Evolutionary conservation across 2,113 vertebrate genomes (phyloP).

Genomic region (Ranitomeya variabilis): DNA sequence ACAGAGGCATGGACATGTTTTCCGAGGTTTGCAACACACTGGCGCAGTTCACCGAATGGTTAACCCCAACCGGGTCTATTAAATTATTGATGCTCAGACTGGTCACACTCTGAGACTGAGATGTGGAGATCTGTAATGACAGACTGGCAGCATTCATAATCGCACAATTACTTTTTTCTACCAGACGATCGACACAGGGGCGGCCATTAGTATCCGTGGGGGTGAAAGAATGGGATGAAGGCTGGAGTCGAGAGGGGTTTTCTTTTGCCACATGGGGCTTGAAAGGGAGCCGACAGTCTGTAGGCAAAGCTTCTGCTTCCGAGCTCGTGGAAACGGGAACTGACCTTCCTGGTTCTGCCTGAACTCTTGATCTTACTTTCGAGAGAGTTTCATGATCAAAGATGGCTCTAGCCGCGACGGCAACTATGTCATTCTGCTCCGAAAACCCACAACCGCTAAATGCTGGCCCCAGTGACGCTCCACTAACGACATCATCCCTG

Average conservation of each 20-base stretch:
- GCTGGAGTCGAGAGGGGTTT: slow-evolving; percentile 70
- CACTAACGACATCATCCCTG: slow-evolving; percentile 73
- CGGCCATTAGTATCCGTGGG: slow-evolving; percentile 67
- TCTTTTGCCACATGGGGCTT: slow-evolving; percentile 70
- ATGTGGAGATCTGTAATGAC: slow-evolving; percentile 75
- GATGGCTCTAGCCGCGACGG: slow-evolving; percentile 87
- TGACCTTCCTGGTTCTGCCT: slow-evolving; percentile 60
- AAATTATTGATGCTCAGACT: slow-evolving; percentile 95
- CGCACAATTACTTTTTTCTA: slow-evolving; percentile 77
- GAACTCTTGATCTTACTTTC: slow-evolving; percentile 70
- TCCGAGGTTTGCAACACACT: slow-evolving; percentile 77
- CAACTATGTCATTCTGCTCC: slow-evolving; percentile 93
- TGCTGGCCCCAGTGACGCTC: slow-evolving; percentile 69
- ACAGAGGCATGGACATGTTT: slow-evolving; percentile 70
- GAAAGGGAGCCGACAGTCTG: slow-evolving; percentile 69
- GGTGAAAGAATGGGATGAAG: slow-evolving; percentile 67
- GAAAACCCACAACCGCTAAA: slow-evolving; percentile 86
- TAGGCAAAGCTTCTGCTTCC: slow-evolving; percentile 70
- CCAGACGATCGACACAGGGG: slow-evolving; percentile 67
- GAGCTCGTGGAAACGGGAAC: slow-evolving; percentile 67
- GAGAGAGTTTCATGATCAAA: slow-evolving; percentile 89
- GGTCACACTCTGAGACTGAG: slow-evolving; percentile 77
- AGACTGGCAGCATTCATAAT: slow-evolving; percentile 72
- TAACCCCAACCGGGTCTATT: slow-evolving; percentile 79
- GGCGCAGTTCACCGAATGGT: slow-evolving; percentile 81